phyloP scores from a whole-genome alignment of 2,888 invertebrate genomes.

The Dasypogon diadema region DNA sequence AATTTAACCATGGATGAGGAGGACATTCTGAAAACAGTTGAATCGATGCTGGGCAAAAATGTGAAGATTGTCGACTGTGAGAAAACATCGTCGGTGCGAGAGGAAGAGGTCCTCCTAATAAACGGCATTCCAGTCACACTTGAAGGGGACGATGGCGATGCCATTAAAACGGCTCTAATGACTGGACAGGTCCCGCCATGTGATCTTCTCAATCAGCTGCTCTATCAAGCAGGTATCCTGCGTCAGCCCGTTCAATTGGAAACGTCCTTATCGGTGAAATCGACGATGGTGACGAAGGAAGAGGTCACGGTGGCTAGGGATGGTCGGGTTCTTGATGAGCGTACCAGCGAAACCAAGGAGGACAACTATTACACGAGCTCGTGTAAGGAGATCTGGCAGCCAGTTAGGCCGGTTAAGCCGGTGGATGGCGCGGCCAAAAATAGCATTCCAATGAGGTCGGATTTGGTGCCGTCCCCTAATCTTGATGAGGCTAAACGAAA shows the following conservation, averaged over 20 bases:
- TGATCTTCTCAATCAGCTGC: conserved; percentile 77
- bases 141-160: conserved; percentile 77
- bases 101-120: conserved; percentile 78
- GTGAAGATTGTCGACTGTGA: conserved; percentile 80
- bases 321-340: conserved; percentile 78
- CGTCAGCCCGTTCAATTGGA: conserved; percentile 78
- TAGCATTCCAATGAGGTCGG: conserved; percentile 29
- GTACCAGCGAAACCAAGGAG: conserved; percentile 78
- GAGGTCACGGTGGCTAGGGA: conserved; percentile 77
- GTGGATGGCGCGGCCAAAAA: not conserved
- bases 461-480: not conserved
- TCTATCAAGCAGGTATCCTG: conserved; percentile 75
- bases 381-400: conserved; percentile 77
- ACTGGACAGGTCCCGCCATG: conserved; percentile 79
- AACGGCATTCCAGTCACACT: conserved; percentile 78
- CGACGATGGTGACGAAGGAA: conserved; percentile 78
- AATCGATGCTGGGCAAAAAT: conserved; percentile 79
- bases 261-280: conserved; percentile 78
- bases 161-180: conserved; percentile 77
- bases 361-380: conserved; percentile 78
- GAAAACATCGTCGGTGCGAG: conserved; percentile 77
- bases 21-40: conserved; percentile 80
- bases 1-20: conserved; percentile 75
- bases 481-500: not conserved
- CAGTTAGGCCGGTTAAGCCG: conserved; percentile 64